A percentile compares a stretch with the other conserved stretches of the same genome.
Evolutionary conservation across 1,140 invertebrate genomes (phyloP).

Genomic region (Eubasilissa regina): DNA sequence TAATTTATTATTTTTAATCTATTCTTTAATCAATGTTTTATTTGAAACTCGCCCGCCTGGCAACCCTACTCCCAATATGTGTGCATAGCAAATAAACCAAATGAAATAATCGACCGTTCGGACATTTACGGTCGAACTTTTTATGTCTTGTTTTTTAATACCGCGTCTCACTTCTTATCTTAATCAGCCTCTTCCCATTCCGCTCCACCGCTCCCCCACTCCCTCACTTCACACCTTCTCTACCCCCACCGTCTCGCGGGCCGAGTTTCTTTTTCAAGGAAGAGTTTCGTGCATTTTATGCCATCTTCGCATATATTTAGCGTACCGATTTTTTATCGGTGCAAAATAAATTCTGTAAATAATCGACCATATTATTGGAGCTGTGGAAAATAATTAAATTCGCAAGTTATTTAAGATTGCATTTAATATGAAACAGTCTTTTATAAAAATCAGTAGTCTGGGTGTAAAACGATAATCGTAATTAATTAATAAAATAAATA

Average conservation of each 20-base stretch:
- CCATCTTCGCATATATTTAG: conserved; percentile 17
- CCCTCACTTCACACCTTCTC: neutral
- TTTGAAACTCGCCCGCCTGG: neutral
- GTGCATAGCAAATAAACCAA: conserved; percentile 42
- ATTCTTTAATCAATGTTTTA: neutral
- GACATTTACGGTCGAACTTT: conserved; percentile 54
- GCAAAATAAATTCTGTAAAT: neutral
- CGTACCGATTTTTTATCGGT: conserved; percentile 21
- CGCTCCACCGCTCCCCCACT: neutral
- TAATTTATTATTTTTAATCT: too few relatives aligned
- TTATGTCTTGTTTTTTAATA: conserved; percentile 53
- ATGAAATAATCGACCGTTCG: conserved; percentile 39
- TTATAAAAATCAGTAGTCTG: too few relatives aligned
- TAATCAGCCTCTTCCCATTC: conserved; percentile 54
- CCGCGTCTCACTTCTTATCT: conserved; percentile 58
- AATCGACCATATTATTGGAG: neutral
- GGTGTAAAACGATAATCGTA: too few relatives aligned
- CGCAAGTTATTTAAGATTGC: too few relatives aligned
- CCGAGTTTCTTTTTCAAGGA: neutral
- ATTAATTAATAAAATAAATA: too few relatives aligned
- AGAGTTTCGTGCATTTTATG: conserved; percentile 36
- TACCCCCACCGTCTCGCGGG: neutral
- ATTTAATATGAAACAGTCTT: too few relatives aligned
- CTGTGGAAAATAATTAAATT: neutral
- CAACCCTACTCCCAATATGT: conserved; percentile 37